Percentiles rank a stretch among this genome's conserved stretches.
Conservation (phyloP, 2,113 vertebrate species). For the Pachypanchax playfairii region DNA sequence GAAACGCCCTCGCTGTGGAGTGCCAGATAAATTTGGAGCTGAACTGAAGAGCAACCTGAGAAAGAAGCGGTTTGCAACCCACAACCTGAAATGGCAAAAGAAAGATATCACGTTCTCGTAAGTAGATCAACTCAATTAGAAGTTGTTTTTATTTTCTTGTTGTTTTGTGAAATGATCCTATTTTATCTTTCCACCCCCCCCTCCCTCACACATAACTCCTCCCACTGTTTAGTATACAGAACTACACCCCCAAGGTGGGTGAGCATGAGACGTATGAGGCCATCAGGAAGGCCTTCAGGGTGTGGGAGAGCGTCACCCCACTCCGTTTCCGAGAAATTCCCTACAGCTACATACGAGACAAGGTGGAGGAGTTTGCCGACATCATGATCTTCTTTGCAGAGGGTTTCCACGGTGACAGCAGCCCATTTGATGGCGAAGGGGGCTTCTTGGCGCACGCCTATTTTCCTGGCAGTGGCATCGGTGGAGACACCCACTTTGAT, state of each 20-base stretch:
- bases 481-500: constrained; percentile 94
- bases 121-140: constrained; percentile 50
- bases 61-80: constrained; percentile 88
- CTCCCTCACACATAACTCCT: neutral
- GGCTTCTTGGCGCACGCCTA: constrained; percentile 93
- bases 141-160: too few relatives aligned
- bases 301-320: constrained; percentile 86
- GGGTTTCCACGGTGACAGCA: constrained; percentile 91
- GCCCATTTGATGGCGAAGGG: constrained; percentile 91
- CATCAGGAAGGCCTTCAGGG: constrained; percentile 88
- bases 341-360: constrained; percentile 84
- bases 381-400: constrained; percentile 94
- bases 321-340: constrained; percentile 88
- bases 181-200: neutral
- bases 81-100: constrained; percentile 89
- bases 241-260: constrained; percentile 85
- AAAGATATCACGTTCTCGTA: constrained; percentile 90
- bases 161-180: neutral
- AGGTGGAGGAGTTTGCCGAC: constrained; percentile 86
- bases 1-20: constrained; percentile 87
- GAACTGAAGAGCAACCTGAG: constrained; percentile 91
- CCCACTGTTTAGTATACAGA: constrained; percentile 78
- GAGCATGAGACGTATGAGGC: constrained; percentile 87
- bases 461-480: constrained; percentile 88
- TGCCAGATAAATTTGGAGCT: constrained; percentile 91